Evolutionary conservation across 1,140 invertebrate species (phyloP).

Genomic region (Antheraea pernyi): DNA sequence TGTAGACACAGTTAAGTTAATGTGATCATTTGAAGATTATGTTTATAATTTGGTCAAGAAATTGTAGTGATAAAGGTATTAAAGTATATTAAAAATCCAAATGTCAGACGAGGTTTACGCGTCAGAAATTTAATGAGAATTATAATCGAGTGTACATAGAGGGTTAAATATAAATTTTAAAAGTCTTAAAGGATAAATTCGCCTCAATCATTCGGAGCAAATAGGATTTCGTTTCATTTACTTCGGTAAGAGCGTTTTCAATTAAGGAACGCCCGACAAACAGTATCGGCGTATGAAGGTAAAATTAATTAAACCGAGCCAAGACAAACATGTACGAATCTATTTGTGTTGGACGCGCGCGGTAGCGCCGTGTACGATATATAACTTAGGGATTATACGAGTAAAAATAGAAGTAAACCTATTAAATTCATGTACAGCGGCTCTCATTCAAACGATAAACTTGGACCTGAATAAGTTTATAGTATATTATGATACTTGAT

Average conservation of each 20-base stretch:
- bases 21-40: too few relatives aligned
- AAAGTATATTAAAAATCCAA: not conserved
- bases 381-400: constrained; percentile 18
- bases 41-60: too few relatives aligned
- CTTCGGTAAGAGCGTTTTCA: constrained; percentile 76
- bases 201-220: constrained; percentile 75
- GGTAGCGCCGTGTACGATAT: constrained; percentile 27
- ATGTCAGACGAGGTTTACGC: not conserved
- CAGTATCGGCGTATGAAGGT: constrained; percentile 78
- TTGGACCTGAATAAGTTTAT: not conserved
- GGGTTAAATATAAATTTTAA: constrained; percentile 68
- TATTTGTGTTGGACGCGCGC: constrained; percentile 71
- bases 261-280: constrained; percentile 75
- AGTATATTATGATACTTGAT: not conserved
- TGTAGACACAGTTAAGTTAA: too few relatives aligned
- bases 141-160: constrained; percentile 13
- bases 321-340: constrained; percentile 77
- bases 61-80: too few relatives aligned
- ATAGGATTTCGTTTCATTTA: constrained; percentile 78
- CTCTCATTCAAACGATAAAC: not conserved
- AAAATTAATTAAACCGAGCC: constrained; percentile 77
- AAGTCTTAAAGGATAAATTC: constrained; percentile 78
- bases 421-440: not conserved
- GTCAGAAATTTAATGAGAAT: not conserved
- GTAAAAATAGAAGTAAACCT: constrained; percentile 5